Percentiles rank a stretch among this genome's conserved stretches.
These are phyloP conservation scores for Grus americana DNA, from an alignment of 2,113 vertebrate species.

Conservation along the genomic window DNA sequence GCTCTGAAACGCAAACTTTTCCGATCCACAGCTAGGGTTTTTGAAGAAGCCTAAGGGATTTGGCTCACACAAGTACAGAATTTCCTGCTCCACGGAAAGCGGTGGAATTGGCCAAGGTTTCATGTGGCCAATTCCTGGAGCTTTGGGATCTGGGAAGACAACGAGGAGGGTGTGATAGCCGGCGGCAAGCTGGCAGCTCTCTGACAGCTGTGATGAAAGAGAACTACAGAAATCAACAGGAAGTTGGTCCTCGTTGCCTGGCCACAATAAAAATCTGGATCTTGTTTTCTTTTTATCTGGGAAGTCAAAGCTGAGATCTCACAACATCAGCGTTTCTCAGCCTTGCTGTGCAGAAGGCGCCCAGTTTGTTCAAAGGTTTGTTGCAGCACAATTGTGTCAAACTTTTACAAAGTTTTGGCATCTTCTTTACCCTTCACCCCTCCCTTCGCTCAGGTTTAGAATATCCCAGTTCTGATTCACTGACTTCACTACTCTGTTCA, in stretches of 20 bases:
- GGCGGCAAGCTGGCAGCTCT: neutral
- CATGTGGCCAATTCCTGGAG: neutral
- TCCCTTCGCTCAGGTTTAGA: neutral
- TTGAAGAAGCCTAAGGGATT: neutral
- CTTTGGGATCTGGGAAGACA: neutral
- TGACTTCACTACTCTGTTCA: neutral
- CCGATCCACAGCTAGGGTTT: neutral
- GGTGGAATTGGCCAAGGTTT: neutral
- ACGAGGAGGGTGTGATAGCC: neutral
- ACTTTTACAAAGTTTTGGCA: neutral
- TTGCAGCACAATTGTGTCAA: neutral
- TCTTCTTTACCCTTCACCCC: neutral
- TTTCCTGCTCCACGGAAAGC: neutral
- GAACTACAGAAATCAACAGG: neutral
- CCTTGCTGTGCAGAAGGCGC: neutral
- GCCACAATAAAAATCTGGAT: neutral
- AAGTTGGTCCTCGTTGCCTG: neutral
- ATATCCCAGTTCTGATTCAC: neutral
- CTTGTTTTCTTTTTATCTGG: neutral
- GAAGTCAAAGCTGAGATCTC: neutral
- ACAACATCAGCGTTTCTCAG: neutral
- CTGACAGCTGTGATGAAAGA: neutral
- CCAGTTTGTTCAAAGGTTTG: neutral
- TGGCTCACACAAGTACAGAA: neutral
- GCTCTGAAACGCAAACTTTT: neutral